Evolutionary conservation across 2,113 vertebrate species (phyloP).

Genomic region (Callaeas wilsoni): DNA sequence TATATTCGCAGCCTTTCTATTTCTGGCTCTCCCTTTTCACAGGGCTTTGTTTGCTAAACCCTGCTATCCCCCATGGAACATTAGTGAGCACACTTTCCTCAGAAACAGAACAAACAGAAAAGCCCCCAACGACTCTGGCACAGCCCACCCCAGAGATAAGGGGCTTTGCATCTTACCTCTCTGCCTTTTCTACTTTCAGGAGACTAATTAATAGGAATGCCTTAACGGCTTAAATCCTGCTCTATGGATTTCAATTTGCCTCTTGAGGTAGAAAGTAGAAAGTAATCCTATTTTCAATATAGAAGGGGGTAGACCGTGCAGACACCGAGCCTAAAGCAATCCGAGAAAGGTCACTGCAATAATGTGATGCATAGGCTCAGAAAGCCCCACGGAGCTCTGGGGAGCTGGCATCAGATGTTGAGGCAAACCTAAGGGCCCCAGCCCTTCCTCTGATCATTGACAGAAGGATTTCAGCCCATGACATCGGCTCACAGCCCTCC

Average conservation of each 20-base stretch:
- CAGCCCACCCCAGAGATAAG: not conserved
- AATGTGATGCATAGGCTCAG: fast-evolving
- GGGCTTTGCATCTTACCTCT: not conserved
- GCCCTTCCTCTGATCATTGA: not conserved
- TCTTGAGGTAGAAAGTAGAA: not conserved
- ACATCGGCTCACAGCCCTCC: not conserved
- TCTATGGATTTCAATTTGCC: not conserved
- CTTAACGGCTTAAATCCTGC: not conserved
- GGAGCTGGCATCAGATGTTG: not conserved
- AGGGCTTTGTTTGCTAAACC: slow-evolving; percentile 27
- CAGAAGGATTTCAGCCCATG: not conserved
- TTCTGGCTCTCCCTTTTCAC: slow-evolving; percentile 40
- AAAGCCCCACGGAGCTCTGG: not conserved
- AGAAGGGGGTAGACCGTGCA: not conserved
- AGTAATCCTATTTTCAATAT: not conserved
- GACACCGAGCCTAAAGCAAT: not conserved
- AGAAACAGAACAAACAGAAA: not conserved
- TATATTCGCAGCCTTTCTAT: slow-evolving; percentile 45
- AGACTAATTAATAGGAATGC: not conserved
- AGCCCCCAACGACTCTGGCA: not conserved
- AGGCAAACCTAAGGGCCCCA: not conserved
- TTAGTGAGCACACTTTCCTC: not conserved
- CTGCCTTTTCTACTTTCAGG: not conserved
- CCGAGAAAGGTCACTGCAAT: not conserved
- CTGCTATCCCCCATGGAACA: not conserved